Evolutionary conservation across 37 sponge, comb jelly and placozoan genomes (phyloP).

Genomic region (Mnemiopsis leidyi): DNA sequence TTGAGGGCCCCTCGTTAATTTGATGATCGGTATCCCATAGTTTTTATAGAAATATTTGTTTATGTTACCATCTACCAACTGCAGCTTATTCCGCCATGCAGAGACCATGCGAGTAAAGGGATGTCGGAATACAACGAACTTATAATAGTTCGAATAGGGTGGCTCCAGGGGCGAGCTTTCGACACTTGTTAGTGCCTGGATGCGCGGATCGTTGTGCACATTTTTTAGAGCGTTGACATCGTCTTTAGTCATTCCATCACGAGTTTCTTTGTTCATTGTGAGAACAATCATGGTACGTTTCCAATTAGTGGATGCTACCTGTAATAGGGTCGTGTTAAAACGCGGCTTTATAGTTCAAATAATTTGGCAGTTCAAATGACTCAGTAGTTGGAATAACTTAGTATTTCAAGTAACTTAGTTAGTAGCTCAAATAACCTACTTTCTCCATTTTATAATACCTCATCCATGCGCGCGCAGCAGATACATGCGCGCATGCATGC

Average conservation of each 20-base stretch:
- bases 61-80: not conserved
- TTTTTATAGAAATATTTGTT: constrained; percentile 54
- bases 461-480: too few species aligned
- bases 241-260: not conserved
- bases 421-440: too few species aligned
- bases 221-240: not conserved
- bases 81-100: constrained; percentile 47
- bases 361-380: too few species aligned
- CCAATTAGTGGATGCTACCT: constrained; percentile 61
- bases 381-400: too few species aligned
- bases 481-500: too few species aligned
- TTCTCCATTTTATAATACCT: too few species aligned
- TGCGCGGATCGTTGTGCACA: not conserved
- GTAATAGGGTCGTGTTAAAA: too few species aligned
- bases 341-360: too few species aligned
- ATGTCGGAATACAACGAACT: constrained; percentile 16
- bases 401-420: too few species aligned
- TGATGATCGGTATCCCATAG: constrained; percentile 10
- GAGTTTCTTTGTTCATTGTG: not conserved
- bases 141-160: constrained; percentile 3
- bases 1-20: not conserved
- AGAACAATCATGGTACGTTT: constrained; percentile 44
- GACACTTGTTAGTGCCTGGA: not conserved
- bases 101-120: constrained; percentile 52
- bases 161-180: not conserved